Evolutionary conservation across 2,797 vertebrate genomes (phyloP).

Genomic region (Cuniculus paca): DNA sequence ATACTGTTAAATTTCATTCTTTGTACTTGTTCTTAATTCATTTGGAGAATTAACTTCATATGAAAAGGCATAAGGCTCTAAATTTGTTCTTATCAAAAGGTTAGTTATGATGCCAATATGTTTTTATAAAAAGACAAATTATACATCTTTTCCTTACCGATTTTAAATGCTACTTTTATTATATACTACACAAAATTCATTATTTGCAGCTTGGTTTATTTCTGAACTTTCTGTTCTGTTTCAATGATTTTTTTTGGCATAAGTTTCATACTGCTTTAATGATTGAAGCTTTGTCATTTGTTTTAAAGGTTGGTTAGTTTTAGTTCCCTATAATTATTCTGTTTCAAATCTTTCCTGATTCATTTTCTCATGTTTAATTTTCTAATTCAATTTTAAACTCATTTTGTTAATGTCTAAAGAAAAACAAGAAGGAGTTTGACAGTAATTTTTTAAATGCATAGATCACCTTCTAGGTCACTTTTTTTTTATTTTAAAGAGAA

Average conservation of each 20-base stretch:
- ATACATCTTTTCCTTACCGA: background rate
- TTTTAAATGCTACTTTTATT: slow-evolving; percentile 1
- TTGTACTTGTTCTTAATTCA: slow-evolving; percentile 44
- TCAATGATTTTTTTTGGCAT: background rate
- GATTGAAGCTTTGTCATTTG: background rate
- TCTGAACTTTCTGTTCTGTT: background rate
- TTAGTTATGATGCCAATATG: background rate
- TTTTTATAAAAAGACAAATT: background rate
- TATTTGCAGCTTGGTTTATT: background rate
- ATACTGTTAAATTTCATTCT: slow-evolving; percentile 29
- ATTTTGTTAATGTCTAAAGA: background rate
- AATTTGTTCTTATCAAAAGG: background rate
- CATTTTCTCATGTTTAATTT: background rate
- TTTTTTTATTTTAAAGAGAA: no score
- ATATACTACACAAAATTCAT: background rate
- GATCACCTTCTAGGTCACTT: background rate
- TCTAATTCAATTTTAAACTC: background rate
- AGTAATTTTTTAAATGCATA: background rate
- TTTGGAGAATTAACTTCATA: slow-evolving; percentile 44
- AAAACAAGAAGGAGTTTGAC: background rate
- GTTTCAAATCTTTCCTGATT: background rate
- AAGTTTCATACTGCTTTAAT: background rate
- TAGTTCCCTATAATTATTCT: background rate
- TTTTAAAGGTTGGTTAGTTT: background rate
- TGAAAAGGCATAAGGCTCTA: background rate